Conservation (phyloP, 2,888 invertebrate genomes). For the Hirudinaria manillensis region DNA sequence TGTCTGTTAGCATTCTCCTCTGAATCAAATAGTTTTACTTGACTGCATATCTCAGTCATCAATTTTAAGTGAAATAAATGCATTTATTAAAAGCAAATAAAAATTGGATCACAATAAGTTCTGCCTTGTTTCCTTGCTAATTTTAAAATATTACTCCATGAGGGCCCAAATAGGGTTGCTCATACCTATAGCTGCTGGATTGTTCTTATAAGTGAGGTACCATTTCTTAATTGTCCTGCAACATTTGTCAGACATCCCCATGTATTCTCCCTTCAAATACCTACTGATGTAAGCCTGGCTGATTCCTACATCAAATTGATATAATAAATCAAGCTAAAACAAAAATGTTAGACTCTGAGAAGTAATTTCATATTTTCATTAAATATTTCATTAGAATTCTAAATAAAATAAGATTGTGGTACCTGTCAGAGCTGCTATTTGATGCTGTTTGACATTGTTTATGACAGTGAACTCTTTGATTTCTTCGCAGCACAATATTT, state of each 20-base stretch:
- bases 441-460: slow-evolving; percentile 56
- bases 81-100: too few species aligned
- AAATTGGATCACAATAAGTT: too few species aligned
- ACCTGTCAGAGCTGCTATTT: slow-evolving; percentile 56
- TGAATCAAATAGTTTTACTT: neutral
- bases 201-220: slow-evolving; percentile 52
- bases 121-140: too few species aligned
- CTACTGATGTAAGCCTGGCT: slow-evolving; percentile 57
- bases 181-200: slow-evolving; percentile 39
- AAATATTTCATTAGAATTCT: neutral
- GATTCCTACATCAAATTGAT: slow-evolving; percentile 44
- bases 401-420: neutral
- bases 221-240: slow-evolving; percentile 56
- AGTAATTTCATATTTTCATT: neutral
- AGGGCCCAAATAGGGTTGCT: neutral
- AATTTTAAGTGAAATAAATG: too few species aligned
- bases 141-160: too few species aligned
- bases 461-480: slow-evolving; percentile 56
- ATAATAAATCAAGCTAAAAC: neutral
- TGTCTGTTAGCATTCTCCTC: slow-evolving; percentile 12
- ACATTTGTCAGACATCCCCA: slow-evolving; percentile 56
- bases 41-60: too few species aligned
- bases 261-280: slow-evolving; percentile 56
- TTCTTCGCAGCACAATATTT: slow-evolving; percentile 50
- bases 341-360: neutral